A percentile compares a stretch with the other conserved stretches of the same genome.
phyloP scores from a whole-genome alignment of 2,113 vertebrate genomes.

The Entelurus aequoreus region DNA sequence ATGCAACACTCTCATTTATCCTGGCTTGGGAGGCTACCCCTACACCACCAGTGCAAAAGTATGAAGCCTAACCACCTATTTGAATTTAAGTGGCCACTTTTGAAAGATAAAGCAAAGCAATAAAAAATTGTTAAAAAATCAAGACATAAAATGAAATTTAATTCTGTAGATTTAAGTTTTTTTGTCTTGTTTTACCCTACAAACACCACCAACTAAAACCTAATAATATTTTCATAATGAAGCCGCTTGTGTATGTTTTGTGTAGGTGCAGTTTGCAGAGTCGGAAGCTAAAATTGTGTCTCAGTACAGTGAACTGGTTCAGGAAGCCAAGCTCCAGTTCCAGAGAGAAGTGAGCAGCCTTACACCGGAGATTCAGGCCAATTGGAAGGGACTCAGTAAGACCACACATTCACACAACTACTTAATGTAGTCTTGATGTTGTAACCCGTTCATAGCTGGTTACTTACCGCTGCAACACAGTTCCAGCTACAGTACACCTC shows the following conservation, averaged over 20 bases:
- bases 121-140: too few relatives aligned
- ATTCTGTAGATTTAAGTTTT: not conserved
- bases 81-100: too few relatives aligned
- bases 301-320: constrained; percentile 91
- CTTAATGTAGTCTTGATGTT: not conserved
- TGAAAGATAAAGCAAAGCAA: too few relatives aligned
- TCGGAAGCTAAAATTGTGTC: constrained; percentile 89
- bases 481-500: too few relatives aligned
- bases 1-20: too few relatives aligned
- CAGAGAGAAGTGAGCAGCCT: constrained; percentile 89
- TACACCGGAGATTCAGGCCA: constrained; percentile 86
- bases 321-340: constrained; percentile 87
- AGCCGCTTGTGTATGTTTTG: not conserved
- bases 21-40: too few relatives aligned
- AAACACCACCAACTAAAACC: too few relatives aligned
- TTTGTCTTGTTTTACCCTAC: not conserved
- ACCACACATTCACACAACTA: constrained; percentile 7
- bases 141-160: too few relatives aligned
- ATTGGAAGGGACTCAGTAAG: constrained; percentile 96
- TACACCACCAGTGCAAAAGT: too few relatives aligned
- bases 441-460: not conserved
- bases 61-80: too few relatives aligned
- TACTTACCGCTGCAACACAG: too few relatives aligned
- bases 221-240: not conserved
- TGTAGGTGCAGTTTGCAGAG: constrained; percentile 86